Base-by-base conservation (phyloP, 2,113 vertebrate species). In the Amblyornis subalaris region DNA sequence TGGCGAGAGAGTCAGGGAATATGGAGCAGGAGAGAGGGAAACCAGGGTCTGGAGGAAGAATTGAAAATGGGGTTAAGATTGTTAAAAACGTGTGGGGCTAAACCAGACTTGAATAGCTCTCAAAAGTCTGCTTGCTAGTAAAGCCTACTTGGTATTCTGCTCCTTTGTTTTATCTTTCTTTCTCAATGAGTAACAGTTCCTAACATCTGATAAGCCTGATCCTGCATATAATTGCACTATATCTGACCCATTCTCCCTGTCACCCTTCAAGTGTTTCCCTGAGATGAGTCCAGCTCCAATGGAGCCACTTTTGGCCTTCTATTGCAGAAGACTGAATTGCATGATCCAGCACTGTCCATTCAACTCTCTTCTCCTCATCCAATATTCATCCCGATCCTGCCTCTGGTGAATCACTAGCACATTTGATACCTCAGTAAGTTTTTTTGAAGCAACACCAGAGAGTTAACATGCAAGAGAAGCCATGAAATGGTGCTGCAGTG, bases 401-500 rank as follows among this genome's bases (percentile, higher is more conserved):
- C 29, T 61, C 28, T n/a, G 21, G 9, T 82, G 50, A 90, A 7
- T 83, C 74, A 88, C 47, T 29, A 14, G 25, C 75, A 73, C 12
- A 50, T 79, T 45, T 61, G 23, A 70, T 85, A 38, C 36, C 10
- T 85, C 29, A 42, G 12, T 23, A 38, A 62, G 14, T 40, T 66
- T n/a, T 95, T 88, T 54, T 60, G 67, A 77, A 94, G 67, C 5
- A 85, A 7, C 42, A 47, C 2, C 17, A 47, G 19, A 62, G 79
- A 77, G 47, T 38, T 90, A 71, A 70, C 21, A 48, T 47, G 47
- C 50, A 47, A 66, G 20, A 57, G 70, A 72, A 78, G 40, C 31
- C 61, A 78, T 78, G 36, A 84, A 95, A 93, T 36, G 70, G 45
- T 87, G 31, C 76, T 85, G 40, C 57, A 67, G 62, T 29, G 62